Percentiles rank a stretch among this genome's conserved stretches.
phyloP scores from a whole-genome alignment of 2,888 invertebrate species.

The Cantharis rustica region DNA sequence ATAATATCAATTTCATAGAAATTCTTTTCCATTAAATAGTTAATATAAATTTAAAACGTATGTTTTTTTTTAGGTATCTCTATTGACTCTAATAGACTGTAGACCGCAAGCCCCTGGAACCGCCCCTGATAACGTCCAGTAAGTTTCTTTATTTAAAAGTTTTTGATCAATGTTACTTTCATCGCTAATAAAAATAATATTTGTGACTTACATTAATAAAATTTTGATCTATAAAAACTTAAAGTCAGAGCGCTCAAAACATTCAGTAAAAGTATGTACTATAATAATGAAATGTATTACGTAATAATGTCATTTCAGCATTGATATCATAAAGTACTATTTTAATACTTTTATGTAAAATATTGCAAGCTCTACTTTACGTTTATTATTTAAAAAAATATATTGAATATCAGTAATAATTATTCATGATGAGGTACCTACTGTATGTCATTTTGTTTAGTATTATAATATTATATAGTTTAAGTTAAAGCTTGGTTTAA shows the following conservation, averaged over 20 bases:
- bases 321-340: too few relatives aligned
- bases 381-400: neutral
- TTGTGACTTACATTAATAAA: neutral
- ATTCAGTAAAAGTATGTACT: neutral
- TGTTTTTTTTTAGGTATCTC: conserved; percentile 4
- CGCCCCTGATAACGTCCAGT: conserved; percentile 8
- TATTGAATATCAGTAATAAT: too few relatives aligned
- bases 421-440: neutral
- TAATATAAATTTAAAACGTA: neutral
- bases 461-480: neutral
- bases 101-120: conserved; percentile 1
- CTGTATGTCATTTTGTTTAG: neutral
- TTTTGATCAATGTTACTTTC: neutral
- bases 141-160: neutral
- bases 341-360: neutral
- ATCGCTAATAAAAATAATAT: conserved; percentile 8
- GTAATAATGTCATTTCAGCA: neutral
- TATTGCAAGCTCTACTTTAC: neutral
- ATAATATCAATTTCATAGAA: neutral
- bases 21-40: too few relatives aligned
- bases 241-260: neutral
- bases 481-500: neutral
- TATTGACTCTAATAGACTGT: neutral
- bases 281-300: too few relatives aligned
- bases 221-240: neutral